phyloP scores from a whole-genome alignment of 1,140 invertebrate genomes.

The Neoseiulus cucumeris region DNA sequence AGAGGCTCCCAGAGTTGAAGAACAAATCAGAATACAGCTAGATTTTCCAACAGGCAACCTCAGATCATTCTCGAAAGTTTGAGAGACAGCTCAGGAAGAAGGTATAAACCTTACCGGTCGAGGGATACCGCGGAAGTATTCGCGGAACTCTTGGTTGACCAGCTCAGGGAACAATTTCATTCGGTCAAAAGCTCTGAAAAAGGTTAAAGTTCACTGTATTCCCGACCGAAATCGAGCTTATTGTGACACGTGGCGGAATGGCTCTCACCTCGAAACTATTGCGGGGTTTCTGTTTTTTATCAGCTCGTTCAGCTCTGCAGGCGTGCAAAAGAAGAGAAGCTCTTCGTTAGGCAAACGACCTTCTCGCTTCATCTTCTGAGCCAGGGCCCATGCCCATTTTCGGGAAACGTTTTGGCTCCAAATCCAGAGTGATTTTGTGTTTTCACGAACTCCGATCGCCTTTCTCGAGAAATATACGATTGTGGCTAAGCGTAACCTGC shows the following conservation, averaged over 20 bases:
- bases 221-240: neutral
- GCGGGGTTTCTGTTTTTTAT: conserved; percentile 34
- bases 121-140: conserved; percentile 21
- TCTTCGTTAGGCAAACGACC: conserved; percentile 42
- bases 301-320: conserved; percentile 41
- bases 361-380: conserved; percentile 35
- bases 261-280: conserved; percentile 41
- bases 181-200: conserved; percentile 40
- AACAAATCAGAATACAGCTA: too few species aligned
- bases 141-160: conserved; percentile 39
- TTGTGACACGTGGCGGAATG: neutral
- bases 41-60: too few species aligned
- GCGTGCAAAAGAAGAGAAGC: conserved; percentile 46
- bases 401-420: conserved; percentile 38
- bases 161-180: conserved; percentile 35
- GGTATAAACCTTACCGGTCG: neutral
- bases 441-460: conserved; percentile 13
- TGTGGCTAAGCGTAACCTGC: neutral
- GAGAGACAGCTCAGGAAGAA: too few species aligned
- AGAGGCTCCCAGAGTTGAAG: too few species aligned
- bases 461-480: neutral
- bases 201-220: neutral
- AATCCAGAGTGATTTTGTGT: conserved; percentile 19
- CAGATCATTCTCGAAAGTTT: too few species aligned
- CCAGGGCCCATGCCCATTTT: conserved; percentile 37